These are phyloP conservation scores for Bufotes viridis DNA, from an alignment of 2,797 vertebrate species.

Conservation along the genomic window DNA sequence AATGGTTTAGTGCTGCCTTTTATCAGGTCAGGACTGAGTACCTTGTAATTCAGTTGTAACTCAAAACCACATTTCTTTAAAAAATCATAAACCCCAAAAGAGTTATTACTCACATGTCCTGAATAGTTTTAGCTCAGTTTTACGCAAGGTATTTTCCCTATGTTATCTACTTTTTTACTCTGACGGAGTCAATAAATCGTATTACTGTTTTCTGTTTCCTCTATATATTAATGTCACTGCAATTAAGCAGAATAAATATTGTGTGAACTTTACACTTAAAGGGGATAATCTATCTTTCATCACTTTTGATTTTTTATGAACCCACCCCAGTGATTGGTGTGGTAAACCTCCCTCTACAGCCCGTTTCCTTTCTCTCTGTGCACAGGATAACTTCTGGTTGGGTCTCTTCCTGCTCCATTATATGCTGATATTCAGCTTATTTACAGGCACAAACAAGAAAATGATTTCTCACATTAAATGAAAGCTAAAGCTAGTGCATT, in stretches of 20 bases:
- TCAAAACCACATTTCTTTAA: neutral
- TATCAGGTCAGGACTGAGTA: neutral
- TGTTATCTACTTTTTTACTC: conserved; percentile 26
- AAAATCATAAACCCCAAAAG: conserved; percentile 63
- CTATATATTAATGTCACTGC: neutral
- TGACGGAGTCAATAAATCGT: neutral
- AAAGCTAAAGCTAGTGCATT: neutral
- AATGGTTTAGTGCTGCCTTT: neutral
- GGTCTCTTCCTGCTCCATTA: conserved; percentile 11
- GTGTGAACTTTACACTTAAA: neutral
- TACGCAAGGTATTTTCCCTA: conserved; percentile 65
- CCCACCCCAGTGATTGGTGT: conserved; percentile 25
- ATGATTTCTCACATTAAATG: too few relatives aligned
- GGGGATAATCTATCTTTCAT: neutral
- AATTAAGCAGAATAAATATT: neutral
- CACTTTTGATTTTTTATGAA: conserved; percentile 15
- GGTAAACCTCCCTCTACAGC: conserved; percentile 21
- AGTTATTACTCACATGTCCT: conserved; percentile 71
- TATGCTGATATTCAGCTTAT: neutral
- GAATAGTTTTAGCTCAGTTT: conserved; percentile 61
- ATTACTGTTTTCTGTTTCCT: neutral
- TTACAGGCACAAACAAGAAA: neutral
- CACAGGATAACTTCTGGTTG: conserved; percentile 8
- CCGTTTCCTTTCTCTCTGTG: conserved; percentile 32
- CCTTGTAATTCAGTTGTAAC: conserved; percentile 2